Evolutionary conservation across 2,888 invertebrate genomes (phyloP).

Genomic region (Galerucella nymphaeae): DNA sequence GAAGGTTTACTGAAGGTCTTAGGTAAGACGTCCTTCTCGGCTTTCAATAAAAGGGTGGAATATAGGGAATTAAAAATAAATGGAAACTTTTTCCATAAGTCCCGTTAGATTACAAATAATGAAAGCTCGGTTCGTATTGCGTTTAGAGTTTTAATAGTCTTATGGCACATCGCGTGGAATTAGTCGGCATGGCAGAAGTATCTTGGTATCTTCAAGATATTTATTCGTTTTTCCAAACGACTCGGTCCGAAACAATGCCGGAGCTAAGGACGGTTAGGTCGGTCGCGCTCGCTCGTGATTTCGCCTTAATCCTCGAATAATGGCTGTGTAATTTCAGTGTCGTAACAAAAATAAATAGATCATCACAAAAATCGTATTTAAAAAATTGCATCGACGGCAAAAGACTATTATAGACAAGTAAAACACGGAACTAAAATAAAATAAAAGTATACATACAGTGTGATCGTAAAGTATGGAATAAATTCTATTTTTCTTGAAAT

Average conservation of each 20-base stretch:
- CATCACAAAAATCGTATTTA: constrained; percentile 35
- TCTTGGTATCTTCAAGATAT: constrained; percentile 60
- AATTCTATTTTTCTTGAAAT: too few species aligned
- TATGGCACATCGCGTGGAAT: constrained; percentile 64
- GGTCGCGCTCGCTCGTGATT: constrained; percentile 64
- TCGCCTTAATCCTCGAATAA: constrained; percentile 67
- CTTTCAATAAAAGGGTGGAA: constrained; percentile 66
- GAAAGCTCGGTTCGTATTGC: constrained; percentile 64
- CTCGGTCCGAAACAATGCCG: constrained; percentile 65
- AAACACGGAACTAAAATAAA: too few species aligned
- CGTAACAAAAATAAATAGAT: constrained; percentile 51
- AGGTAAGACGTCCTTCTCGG: constrained; percentile 57
- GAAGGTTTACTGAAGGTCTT: constrained; percentile 54
- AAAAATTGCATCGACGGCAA: too few species aligned
- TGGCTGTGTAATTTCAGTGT: constrained; percentile 63
- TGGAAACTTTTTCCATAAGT: constrained; percentile 67
- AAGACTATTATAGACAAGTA: too few species aligned
- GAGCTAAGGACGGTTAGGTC: constrained; percentile 57
- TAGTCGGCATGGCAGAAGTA: constrained; percentile 61
- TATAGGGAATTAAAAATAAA: constrained; percentile 67
- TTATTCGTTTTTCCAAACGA: constrained; percentile 67
- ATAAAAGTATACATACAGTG: too few species aligned
- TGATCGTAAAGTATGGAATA: too few species aligned
- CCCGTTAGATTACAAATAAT: constrained; percentile 66
- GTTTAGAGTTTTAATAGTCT: constrained; percentile 67